Conservation (phyloP, 2,797 vertebrate species). For the Threskiornis aethiopicus region DNA sequence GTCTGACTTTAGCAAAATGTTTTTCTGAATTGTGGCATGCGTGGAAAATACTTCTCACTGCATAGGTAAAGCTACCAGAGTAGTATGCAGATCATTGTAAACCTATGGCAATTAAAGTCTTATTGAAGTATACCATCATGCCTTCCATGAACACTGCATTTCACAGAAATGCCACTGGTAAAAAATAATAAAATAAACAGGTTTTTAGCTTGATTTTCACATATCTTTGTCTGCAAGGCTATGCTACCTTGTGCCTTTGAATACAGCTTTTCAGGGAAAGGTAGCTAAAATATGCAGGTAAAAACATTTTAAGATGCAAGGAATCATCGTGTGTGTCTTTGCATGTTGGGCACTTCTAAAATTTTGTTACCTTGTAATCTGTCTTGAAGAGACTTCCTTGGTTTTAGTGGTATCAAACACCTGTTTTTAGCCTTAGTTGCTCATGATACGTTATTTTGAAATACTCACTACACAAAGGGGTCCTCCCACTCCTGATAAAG, state of each 20-base stretch:
- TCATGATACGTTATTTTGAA: not conserved
- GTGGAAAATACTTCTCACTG: not conserved
- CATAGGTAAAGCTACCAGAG: not conserved
- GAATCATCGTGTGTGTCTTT: accelerated
- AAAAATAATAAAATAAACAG: not conserved
- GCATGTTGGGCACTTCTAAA: not conserved
- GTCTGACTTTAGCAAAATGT: not conserved
- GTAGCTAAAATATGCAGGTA: not conserved
- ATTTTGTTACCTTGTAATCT: not conserved
- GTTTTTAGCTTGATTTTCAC: not conserved
- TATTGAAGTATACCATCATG: not conserved
- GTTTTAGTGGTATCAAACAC: not conserved
- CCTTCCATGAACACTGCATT: not conserved
- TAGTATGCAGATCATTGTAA: not conserved
- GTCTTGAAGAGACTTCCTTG: not conserved
- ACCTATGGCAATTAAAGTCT: not conserved
- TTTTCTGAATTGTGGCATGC: not conserved
- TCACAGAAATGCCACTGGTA: not conserved
- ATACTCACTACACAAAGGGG: not conserved
- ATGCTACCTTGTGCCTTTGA: not conserved
- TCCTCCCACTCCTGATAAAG: not conserved
- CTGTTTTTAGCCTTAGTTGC: not conserved
- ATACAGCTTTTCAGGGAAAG: not conserved
- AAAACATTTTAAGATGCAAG: not conserved
- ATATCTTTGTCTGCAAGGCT: not conserved